These are phyloP conservation scores for Penaeus chinensis DNA, from an alignment of 1,140 invertebrate species.

Conservation along the genomic window DNA sequence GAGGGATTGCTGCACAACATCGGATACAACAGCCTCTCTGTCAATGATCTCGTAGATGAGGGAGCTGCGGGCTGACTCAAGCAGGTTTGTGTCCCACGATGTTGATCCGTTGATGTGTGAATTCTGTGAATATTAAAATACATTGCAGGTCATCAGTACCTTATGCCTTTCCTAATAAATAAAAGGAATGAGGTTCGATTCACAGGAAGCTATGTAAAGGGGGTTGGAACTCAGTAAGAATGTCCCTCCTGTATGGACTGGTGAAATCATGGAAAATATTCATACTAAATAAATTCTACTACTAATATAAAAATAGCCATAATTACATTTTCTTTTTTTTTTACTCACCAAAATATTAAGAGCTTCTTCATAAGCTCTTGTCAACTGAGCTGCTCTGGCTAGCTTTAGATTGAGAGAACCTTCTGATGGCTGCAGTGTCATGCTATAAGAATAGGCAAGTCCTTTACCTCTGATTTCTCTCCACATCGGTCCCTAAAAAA, in stretches of 20 bases:
- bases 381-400: constrained; percentile 79
- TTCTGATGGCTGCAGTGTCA: constrained; percentile 75
- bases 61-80: constrained; percentile 86
- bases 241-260: no score
- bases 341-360: constrained; percentile 78
- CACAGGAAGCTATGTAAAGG: no score
- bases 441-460: constrained; percentile 82
- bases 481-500: constrained; percentile 85
- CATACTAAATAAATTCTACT: background rate
- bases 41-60: constrained; percentile 87
- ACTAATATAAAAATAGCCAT: background rate
- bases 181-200: no score
- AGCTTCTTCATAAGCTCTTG: constrained; percentile 82
- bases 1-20: constrained; percentile 78
- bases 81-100: constrained; percentile 79
- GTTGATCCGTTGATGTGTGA: constrained; percentile 74
- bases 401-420: constrained; percentile 78
- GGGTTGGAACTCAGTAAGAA: no score
- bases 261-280: background rate
- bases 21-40: constrained; percentile 80
- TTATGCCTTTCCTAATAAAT: no score
- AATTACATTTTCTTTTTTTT: background rate
- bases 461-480: constrained; percentile 84
- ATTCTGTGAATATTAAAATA: constrained; percentile 70
- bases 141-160: background rate